Evolutionary conservation across 2,113 vertebrate species (phyloP), one percentile per base, ranked within the genome.

Genomic region (Actinemys pallida): DNA sequence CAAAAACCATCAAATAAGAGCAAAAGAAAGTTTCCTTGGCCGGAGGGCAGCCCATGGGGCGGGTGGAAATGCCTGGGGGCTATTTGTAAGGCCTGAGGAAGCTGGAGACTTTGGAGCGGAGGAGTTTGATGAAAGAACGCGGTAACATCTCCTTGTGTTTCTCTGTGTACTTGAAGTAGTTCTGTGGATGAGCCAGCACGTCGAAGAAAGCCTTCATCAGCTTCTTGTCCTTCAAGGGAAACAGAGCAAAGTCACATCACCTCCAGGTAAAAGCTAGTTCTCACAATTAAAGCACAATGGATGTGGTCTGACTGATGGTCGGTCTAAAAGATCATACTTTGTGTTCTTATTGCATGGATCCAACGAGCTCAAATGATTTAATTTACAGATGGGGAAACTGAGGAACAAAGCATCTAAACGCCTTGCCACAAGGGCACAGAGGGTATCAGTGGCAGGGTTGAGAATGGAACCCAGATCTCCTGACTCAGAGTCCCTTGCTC

Each of bases 151-250:
- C 99, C 96, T 99, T 99, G 98, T 99, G 99, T 95, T 99, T 99
- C 98, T 99, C 99, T 5, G 99, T 99, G 98, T 99, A 99, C 97
- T 99, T 99, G 98, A 99, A 99, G 98, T 99, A 99, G 98, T 99
- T 99, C 98, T 99, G 99, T 88, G 99, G 99, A 93, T 99, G 99
- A 1, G 99, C 99, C 98, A 99, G 98, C 96, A 99, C 99, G 2
- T 99, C 99, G 1, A 99, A 99, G 97, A 99, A 99, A 94, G 99
- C 99, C 98, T 99, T 99, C 98, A 99, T 99, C 98, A 99, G 98
- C 98, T 99, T 99, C 98, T 99, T 99, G 98, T 99, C 99, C 99
- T 99, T 98, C 0, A 9, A 90, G 88, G 95, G 94, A 93, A 93
- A 72, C 52, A 7, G 97, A 49, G 1, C 31, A 31, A 2, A 19